phyloP scores from a whole-genome alignment of 2,888 invertebrate genomes.

The Tetramorium bicarinatum region DNA sequence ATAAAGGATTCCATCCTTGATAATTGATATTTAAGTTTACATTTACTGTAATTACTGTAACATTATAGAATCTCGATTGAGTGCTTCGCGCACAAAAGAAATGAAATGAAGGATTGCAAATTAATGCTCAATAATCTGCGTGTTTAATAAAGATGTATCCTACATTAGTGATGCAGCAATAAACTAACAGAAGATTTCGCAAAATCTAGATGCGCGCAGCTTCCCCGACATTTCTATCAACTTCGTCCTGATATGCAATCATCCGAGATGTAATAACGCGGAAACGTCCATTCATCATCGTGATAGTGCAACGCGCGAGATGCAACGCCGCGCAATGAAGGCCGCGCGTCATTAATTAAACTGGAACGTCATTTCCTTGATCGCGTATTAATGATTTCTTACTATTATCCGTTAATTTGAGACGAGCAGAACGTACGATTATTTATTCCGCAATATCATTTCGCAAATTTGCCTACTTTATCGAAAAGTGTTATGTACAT shows the following conservation, averaged over 20 bases:
- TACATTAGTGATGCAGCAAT: slow-evolving; percentile 3
- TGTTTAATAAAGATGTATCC: not conserved
- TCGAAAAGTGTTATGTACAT: not conserved
- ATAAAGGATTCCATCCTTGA: not conserved
- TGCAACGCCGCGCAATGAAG: slow-evolving; percentile 38
- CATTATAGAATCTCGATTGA: not conserved
- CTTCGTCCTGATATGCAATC: slow-evolving; percentile 62
- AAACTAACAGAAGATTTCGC: slow-evolving; percentile 1
- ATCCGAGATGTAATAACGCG: slow-evolving; percentile 67
- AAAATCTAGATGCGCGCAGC: not conserved
- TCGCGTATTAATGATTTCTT: slow-evolving; percentile 59
- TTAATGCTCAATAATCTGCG: not conserved
- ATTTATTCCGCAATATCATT: slow-evolving; percentile 9
- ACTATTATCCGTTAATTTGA: slow-evolving; percentile 8
- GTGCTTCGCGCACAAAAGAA: not conserved
- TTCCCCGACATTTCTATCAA: slow-evolving; percentile 19
- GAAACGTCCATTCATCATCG: slow-evolving; percentile 66
- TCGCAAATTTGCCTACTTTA: not conserved
- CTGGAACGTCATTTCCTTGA: slow-evolving; percentile 65
- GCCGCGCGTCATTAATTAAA: slow-evolving; percentile 65
- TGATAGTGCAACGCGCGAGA: slow-evolving; percentile 56
- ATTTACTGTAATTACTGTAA: not conserved
- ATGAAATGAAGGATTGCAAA: not conserved
- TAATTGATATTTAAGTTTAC: not conserved
- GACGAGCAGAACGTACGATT: slow-evolving; percentile 4